Evolutionary conservation across 2,888 invertebrate species (phyloP).

Genomic region (Scrobipalpa atriplicella): DNA sequence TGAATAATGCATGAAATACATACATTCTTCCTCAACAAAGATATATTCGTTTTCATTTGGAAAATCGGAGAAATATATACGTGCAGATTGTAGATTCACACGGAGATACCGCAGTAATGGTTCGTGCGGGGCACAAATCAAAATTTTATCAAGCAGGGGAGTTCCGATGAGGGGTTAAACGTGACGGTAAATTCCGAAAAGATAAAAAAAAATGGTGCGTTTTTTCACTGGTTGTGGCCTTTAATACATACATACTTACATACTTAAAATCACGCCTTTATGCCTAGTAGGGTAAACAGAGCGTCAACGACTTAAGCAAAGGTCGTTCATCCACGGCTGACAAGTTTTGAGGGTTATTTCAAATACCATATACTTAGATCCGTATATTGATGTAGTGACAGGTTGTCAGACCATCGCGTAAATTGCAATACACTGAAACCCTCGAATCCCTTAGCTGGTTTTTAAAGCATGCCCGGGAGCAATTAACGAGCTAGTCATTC

Average conservation of each 20-base stretch:
- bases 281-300: too few relatives aligned
- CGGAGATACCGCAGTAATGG: constrained; percentile 9
- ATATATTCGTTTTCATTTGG: constrained; percentile 25
- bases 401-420: too few relatives aligned
- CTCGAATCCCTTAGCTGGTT: too few relatives aligned
- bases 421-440: too few relatives aligned
- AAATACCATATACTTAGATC: too few relatives aligned
- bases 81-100: constrained; percentile 20
- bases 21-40: constrained; percentile 20
- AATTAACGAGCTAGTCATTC: too few relatives aligned
- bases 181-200: not conserved
- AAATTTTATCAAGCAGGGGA: constrained; percentile 24
- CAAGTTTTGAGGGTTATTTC: too few relatives aligned
- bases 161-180: constrained; percentile 18
- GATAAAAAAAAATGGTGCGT: not conserved
- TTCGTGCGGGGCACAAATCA: constrained; percentile 22
- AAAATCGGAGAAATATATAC: constrained; percentile 19
- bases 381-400: too few relatives aligned
- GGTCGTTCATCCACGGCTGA: too few relatives aligned
- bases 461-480: too few relatives aligned
- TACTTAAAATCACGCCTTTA: too few relatives aligned
- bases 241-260: not conserved
- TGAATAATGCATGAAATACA: constrained; percentile 23
- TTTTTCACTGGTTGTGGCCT: not conserved
- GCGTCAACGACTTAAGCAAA: too few relatives aligned